phyloP scores from a whole-genome alignment of 2,797 vertebrate species.

The Falco naumanni region DNA sequence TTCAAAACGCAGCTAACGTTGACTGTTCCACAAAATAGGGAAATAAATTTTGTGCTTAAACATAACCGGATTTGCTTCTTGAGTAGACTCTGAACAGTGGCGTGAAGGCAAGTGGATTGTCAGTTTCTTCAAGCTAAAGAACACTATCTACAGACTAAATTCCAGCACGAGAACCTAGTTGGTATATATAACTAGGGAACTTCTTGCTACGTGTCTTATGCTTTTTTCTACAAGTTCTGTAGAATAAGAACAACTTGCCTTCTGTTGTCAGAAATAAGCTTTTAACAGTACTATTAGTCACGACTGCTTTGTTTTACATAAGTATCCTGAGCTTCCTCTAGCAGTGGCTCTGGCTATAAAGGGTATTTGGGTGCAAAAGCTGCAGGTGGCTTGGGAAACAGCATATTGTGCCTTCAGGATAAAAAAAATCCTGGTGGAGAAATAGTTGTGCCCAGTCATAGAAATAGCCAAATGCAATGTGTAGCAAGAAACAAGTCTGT shows the following conservation, averaged over 20 bases:
- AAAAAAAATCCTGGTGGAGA: not conserved
- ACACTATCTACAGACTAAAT: not conserved
- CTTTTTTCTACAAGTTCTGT: not conserved
- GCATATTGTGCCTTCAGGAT: not conserved
- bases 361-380: not conserved
- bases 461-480: not conserved
- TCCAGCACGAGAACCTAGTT: not conserved
- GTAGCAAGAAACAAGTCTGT: not conserved
- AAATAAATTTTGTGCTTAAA: not conserved
- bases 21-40: not conserved
- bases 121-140: not conserved
- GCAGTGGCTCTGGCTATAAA: not conserved
- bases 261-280: not conserved
- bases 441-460: not conserved
- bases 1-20: accelerated
- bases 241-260: not conserved
- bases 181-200: not conserved
- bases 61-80: not conserved
- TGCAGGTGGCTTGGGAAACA: not conserved
- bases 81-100: not conserved
- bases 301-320: not conserved
- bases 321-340: not conserved
- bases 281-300: not conserved
- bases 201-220: not conserved
- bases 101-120: not conserved